Conservation (phyloP, 30 jellyfish, hydroid and myxozoan genomes). For the Phacellophora camtschatica region DNA sequence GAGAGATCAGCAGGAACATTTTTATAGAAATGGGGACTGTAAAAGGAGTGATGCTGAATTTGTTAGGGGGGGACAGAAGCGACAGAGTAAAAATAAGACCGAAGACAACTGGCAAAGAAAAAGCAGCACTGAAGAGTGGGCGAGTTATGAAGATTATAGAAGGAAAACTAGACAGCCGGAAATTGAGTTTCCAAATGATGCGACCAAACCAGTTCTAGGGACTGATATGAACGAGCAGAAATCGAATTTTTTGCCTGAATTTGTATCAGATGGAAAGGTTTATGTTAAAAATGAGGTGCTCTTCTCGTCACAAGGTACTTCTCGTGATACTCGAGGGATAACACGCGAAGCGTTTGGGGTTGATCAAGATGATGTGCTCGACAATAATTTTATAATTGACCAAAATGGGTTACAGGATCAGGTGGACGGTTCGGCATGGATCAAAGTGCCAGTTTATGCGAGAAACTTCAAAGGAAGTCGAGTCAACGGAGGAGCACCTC, state of each 20-base stretch:
- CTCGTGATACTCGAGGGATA: no score
- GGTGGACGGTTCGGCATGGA: conserved; percentile 42
- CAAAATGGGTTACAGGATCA: neutral
- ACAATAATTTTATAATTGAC: no score
- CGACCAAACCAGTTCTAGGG: no score
- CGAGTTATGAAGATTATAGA: conserved; percentile 38
- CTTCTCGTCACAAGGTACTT: no score
- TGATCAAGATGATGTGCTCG: no score
- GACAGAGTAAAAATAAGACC: neutral
- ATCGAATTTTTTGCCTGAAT: no score
- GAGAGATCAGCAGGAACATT: neutral
- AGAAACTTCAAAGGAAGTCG: neutral
- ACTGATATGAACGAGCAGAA: no score
- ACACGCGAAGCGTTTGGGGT: no score
- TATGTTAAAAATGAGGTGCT: no score
- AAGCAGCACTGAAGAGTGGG: conserved; percentile 27
- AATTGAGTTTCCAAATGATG: no score
- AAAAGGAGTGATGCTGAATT: neutral
- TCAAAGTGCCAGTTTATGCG: conserved; percentile 45
- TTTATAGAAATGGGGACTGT: neutral
- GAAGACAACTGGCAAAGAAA: conserved; percentile 42
- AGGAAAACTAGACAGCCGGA: conserved; percentile 24
- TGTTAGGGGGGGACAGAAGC: neutral
- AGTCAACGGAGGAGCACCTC: neutral
- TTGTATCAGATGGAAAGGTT: no score